phyloP scores from a whole-genome alignment of 2,113 vertebrate genomes.

The Centropus bengalensis region DNA sequence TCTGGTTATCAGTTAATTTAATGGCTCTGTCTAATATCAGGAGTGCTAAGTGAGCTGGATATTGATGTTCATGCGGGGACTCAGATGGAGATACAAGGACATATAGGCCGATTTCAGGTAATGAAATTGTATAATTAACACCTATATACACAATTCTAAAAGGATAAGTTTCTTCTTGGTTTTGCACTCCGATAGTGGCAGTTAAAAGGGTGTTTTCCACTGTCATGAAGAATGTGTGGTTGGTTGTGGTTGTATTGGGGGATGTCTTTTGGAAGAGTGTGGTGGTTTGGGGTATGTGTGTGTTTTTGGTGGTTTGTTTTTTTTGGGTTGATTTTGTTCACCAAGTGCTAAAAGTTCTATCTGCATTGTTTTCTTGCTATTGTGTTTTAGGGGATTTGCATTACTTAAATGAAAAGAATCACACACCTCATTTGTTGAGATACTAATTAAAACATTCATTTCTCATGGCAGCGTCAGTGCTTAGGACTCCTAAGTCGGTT shows the following conservation, averaged over 20 bases:
- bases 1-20: neutral
- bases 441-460: neutral
- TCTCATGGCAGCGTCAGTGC: constrained; percentile 84
- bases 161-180: neutral
- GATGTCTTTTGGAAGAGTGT: neutral
- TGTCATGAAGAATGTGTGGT: neutral
- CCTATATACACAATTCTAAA: too few species aligned
- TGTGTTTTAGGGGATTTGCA: neutral
- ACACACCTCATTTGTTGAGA: neutral
- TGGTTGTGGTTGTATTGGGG: too few species aligned
- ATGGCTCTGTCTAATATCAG: constrained; percentile 69
- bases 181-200: neutral
- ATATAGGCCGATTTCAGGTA: constrained; percentile 96
- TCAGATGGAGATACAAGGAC: constrained; percentile 90
- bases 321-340: neutral
- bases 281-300: neutral
- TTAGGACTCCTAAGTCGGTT: constrained; percentile 90
- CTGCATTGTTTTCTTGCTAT: neutral
- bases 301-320: neutral
- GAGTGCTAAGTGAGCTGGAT: constrained; percentile 83
- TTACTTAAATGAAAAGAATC: neutral
- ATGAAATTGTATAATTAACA: neutral
- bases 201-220: neutral
- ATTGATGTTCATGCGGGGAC: constrained; percentile 84
- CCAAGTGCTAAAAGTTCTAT: neutral